Conservation (phyloP, 2,113 vertebrate species). For the Cyanocitta stelleri region DNA sequence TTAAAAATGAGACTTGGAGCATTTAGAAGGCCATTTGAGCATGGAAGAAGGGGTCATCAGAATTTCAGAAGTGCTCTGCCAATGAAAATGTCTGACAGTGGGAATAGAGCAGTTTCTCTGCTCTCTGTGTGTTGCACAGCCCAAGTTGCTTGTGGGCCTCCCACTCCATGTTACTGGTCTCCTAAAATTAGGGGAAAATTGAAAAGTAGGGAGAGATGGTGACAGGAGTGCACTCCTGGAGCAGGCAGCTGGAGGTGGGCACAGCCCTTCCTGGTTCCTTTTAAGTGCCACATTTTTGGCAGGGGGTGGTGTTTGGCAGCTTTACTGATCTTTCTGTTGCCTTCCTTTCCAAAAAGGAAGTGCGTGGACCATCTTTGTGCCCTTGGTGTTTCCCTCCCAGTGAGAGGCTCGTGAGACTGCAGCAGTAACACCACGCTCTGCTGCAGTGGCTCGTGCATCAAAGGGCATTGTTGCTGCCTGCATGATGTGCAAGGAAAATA, state of each 20-base stretch:
- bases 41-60: background rate
- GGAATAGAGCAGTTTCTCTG: background rate
- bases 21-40: background rate
- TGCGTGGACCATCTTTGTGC: background rate
- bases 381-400: background rate
- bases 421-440: background rate
- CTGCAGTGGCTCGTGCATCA: background rate
- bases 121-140: background rate
- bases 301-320: background rate
- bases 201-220: background rate
- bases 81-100: background rate
- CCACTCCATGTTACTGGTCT: fast-evolving
- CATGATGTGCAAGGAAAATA: background rate
- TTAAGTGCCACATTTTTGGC: fast-evolving
- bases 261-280: background rate
- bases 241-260: background rate
- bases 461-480: background rate
- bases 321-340: background rate
- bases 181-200: background rate
- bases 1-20: background rate
- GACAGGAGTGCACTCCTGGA: background rate
- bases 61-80: background rate
- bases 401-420: fast-evolving
- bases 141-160: background rate
- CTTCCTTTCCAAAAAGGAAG: background rate